Conservation (phyloP, 2,797 vertebrate species). For the Clarias platycephalus region DNA sequence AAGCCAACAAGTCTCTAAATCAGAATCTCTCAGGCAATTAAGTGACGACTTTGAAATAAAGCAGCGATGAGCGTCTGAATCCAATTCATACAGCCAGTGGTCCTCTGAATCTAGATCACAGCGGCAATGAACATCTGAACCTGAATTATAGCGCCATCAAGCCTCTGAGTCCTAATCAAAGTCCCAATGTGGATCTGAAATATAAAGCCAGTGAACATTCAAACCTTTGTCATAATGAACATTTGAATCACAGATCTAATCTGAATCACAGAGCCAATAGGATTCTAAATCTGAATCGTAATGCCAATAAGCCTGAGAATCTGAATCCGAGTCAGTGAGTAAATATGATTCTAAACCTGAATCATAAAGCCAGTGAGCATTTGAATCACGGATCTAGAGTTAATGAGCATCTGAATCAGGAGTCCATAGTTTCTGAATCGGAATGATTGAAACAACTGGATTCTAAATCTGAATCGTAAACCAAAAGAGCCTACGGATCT, state of each 20-base stretch:
- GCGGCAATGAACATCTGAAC: no score
- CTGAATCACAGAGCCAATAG: no score
- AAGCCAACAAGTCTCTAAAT: not conserved
- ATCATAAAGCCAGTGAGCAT: not conserved
- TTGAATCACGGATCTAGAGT: not conserved
- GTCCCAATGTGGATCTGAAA: no score
- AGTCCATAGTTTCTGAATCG: not conserved
- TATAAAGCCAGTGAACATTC: no score
- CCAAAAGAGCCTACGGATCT: no score
- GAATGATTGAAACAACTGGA: not conserved
- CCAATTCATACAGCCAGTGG: not conserved
- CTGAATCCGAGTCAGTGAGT: not conserved
- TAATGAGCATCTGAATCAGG: not conserved
- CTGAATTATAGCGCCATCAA: no score
- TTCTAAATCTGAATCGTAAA: not conserved
- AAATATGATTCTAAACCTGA: not conserved
- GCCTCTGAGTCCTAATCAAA: no score
- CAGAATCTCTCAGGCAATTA: not conserved
- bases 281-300: no score
- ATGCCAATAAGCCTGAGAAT: rapidly evolving
- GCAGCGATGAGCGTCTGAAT: not conserved
- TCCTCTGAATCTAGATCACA: no score
- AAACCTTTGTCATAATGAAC: no score
- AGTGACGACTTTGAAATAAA: not conserved
- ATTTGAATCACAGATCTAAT: no score